Percentiles rank a stretch among this genome's conserved stretches.
Evolutionary conservation across 1,140 invertebrate genomes (phyloP).

Genomic region (Littorina saxatilis): DNA sequence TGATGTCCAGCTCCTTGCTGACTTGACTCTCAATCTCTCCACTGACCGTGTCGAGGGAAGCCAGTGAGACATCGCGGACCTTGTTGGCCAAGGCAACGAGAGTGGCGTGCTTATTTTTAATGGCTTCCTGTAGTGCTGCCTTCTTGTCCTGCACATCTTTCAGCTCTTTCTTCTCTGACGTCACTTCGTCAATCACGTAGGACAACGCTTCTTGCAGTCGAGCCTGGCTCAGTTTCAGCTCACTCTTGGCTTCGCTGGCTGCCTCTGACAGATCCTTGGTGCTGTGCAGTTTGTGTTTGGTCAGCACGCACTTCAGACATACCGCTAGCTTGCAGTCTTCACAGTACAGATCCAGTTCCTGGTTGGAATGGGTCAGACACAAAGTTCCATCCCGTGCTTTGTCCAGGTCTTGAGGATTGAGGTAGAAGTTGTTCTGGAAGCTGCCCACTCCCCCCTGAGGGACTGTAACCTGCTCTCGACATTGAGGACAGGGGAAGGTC

Average conservation of each 20-base stretch:
- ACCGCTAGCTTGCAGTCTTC: neutral
- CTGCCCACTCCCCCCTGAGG: neutral
- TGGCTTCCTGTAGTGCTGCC: neutral
- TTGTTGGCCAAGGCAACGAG: neutral
- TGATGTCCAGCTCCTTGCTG: neutral
- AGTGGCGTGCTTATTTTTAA: neutral
- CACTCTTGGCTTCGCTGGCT: neutral
- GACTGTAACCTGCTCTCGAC: neutral
- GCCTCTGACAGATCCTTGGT: neutral
- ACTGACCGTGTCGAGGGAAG: neutral
- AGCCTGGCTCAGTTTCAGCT: neutral
- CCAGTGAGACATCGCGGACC: neutral
- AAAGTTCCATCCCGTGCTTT: neutral
- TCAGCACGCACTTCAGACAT: slow-evolving; percentile 15
- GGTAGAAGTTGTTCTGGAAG: slow-evolving; percentile 12
- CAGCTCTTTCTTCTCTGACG: neutral
- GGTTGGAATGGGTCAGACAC: neutral
- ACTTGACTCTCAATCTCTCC: neutral
- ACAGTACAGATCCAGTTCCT: slow-evolving; percentile 6
- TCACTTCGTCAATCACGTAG: neutral
- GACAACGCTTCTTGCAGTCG: neutral
- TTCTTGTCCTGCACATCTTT: neutral
- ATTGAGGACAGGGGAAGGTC: neutral
- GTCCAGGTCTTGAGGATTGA: neutral
- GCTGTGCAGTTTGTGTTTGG: neutral